Percentiles rank a stretch among this genome's conserved stretches.
These are phyloP conservation scores for Tenodera sinensis DNA, from an alignment of 2,888 invertebrate species.

Conservation along the genomic window DNA sequence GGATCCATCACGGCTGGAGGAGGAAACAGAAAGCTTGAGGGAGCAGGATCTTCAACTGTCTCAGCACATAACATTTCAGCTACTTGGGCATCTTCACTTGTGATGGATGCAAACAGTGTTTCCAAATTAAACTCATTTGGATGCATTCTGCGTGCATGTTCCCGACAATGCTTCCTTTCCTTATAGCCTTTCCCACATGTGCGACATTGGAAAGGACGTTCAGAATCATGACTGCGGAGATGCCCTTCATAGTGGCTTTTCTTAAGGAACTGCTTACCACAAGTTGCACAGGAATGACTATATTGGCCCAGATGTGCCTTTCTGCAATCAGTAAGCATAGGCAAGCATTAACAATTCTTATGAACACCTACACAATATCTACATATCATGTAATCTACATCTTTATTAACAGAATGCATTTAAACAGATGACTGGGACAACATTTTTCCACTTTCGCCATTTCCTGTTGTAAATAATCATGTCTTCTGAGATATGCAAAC, in stretches of 20 bases:
- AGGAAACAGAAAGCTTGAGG: not conserved
- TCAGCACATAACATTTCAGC: slow-evolving; percentile 19
- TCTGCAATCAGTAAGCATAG: slow-evolving; percentile 3
- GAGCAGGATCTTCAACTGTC: not conserved
- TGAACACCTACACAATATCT: no score
- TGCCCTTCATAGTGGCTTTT: slow-evolving; percentile 26
- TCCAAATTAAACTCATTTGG: slow-evolving; percentile 22
- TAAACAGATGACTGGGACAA: no score
- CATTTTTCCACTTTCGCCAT: no score
- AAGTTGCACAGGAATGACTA: slow-evolving; percentile 21
- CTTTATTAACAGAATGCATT: no score
- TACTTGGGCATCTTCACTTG: slow-evolving; percentile 21
- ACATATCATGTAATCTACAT: no score
- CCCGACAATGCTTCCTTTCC: slow-evolving; percentile 23
- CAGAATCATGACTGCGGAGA: slow-evolving; percentile 20
- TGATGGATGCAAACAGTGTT: slow-evolving; percentile 26
- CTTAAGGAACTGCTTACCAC: slow-evolving; percentile 29
- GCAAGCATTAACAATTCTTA: not conserved
- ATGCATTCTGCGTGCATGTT: slow-evolving; percentile 22
- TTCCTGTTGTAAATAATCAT: no score
- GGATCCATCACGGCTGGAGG: slow-evolving; percentile 13
- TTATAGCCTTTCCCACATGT: slow-evolving; percentile 28
- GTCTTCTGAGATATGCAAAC: no score
- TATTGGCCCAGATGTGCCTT: slow-evolving; percentile 26
- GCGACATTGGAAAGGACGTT: slow-evolving; percentile 24